Conservation (phyloP, 2,113 vertebrate species). For the Mirza zaza region DNA sequence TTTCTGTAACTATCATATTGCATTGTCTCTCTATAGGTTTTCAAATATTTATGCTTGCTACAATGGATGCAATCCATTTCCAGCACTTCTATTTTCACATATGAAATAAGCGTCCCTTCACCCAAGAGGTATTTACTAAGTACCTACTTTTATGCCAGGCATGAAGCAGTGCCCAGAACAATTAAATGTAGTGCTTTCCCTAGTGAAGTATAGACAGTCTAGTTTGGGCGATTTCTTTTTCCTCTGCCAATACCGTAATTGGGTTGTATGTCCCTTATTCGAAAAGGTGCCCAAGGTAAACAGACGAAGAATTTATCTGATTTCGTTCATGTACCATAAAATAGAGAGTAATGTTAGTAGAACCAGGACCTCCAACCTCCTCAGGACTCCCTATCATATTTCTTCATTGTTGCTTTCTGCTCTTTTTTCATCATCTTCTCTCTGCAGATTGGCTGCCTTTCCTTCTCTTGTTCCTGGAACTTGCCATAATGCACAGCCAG, state of each 20-base stretch:
- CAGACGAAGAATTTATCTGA: background rate
- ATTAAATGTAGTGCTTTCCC: background rate
- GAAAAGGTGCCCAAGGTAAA: background rate
- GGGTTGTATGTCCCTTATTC: background rate
- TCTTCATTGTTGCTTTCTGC: background rate
- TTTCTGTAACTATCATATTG: background rate
- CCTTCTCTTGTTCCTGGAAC: background rate
- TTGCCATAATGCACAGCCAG: background rate
- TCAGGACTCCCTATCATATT: background rate
- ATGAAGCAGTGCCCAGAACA: background rate
- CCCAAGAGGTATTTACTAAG: background rate
- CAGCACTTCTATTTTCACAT: background rate
- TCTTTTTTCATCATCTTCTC: background rate
- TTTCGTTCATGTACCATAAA: background rate
- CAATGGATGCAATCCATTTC: background rate
- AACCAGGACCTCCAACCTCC: background rate
- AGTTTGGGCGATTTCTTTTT: background rate
- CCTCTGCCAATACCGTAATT: background rate
- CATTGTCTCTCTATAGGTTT: background rate
- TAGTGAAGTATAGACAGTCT: background rate
- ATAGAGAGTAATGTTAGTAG: background rate
- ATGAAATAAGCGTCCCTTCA: background rate
- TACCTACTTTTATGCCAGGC: background rate
- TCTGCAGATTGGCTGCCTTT: background rate
- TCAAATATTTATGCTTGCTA: background rate